These are phyloP conservation scores for Rugalucina vietnamica DNA, from an alignment of 2,888 invertebrate genomes.

Conservation along the genomic window DNA sequence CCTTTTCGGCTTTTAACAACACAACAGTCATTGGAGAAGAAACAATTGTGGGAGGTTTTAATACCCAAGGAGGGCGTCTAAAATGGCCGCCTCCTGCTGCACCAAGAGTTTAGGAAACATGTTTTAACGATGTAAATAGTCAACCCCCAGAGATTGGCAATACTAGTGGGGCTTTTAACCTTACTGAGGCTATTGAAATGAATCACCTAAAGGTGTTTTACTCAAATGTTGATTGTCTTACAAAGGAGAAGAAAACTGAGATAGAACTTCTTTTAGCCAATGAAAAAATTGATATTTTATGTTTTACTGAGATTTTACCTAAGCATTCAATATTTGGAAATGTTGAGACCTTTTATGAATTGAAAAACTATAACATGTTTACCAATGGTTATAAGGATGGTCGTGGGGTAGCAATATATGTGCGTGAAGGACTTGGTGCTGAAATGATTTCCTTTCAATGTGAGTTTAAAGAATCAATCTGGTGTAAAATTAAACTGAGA, in stretches of 20 bases:
- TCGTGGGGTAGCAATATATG: not conserved
- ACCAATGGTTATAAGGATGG: not conserved
- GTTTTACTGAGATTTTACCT: not conserved
- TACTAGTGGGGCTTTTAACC: not conserved
- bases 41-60: not conserved
- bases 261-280: not conserved
- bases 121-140: not conserved
- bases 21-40: not conserved
- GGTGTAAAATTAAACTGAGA: not conserved
- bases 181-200: not conserved
- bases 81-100: not conserved
- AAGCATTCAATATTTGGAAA: not conserved
- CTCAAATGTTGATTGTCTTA: not conserved
- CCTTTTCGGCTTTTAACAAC: not conserved
- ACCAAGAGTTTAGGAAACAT: not conserved
- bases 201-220: not conserved
- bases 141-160: not conserved
- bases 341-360: not conserved
- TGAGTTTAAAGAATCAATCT: not conserved
- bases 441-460: not conserved
- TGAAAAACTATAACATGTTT: not conserved
- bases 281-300: not conserved
- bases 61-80: not conserved
- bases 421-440: not conserved
- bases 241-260: not conserved